Percentiles rank a stretch among this genome's conserved stretches.
Evolutionary conservation across 2,113 vertebrate genomes (phyloP).

Genomic region (Bos taurus): DNA sequence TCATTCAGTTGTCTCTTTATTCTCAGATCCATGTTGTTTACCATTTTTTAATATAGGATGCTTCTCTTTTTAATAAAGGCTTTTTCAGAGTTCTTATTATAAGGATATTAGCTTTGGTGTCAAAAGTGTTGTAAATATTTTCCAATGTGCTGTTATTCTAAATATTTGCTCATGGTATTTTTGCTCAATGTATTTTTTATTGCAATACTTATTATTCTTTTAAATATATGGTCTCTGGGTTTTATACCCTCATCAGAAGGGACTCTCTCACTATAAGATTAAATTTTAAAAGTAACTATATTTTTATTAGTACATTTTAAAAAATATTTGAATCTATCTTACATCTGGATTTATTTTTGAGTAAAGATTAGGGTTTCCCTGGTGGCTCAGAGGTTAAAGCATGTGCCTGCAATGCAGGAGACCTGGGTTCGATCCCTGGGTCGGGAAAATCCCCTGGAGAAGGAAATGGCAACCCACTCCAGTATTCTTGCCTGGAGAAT

Average conservation of each 20-base stretch:
- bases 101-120: background rate
- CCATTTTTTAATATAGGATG: background rate
- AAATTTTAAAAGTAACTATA: background rate
- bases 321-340: background rate
- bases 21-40: background rate
- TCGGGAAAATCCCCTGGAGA: no score
- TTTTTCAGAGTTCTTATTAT: background rate
- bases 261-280: background rate
- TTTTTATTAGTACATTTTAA: background rate
- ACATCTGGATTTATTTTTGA: background rate
- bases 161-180: background rate
- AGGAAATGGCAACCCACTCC: no score
- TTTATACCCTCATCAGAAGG: background rate
- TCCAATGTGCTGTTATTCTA: background rate
- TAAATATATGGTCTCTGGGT: background rate
- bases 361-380: background rate
- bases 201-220: background rate
- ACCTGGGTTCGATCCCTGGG: no score
- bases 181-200: background rate
- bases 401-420: no score
- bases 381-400: no score
- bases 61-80: background rate
- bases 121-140: background rate
- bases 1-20: background rate
- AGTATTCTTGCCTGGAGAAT: no score